Percentiles rank a stretch among this genome's conserved stretches.
Conservation (phyloP, 2,113 vertebrate genomes). For the Heterochromis multidens region DNA sequence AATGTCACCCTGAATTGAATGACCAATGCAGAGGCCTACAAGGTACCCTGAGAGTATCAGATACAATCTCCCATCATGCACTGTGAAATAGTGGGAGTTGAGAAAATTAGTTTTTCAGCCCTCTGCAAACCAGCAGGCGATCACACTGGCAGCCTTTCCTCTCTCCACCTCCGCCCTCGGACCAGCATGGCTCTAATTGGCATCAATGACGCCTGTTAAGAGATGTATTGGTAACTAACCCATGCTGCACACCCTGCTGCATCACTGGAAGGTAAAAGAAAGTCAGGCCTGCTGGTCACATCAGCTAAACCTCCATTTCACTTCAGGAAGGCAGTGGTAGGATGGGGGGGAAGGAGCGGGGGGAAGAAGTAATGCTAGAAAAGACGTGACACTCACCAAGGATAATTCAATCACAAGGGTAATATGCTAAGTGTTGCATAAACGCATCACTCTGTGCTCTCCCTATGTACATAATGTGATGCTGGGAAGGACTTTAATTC, state of each 20-base stretch:
- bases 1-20: background rate
- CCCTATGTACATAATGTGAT: conserved; percentile 51
- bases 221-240: conserved; percentile 39
- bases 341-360: background rate
- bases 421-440: conserved; percentile 73
- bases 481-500: conserved; percentile 57
- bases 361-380: background rate
- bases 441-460: conserved; percentile 56
- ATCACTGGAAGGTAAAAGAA: conserved; percentile 29
- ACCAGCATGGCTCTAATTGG: conserved; percentile 53
- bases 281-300: conserved; percentile 25
- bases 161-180: conserved; percentile 37
- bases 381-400: conserved; percentile 44
- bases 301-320: conserved; percentile 33
- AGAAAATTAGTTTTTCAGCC: conserved; percentile 53
- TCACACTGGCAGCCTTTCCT: conserved; percentile 20
- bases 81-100: conserved; percentile 42
- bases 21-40: background rate
- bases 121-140: conserved; percentile 19
- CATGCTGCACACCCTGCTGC: background rate
- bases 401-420: conserved; percentile 66
- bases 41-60: conserved; percentile 22
- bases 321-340: background rate
- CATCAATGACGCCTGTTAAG: conserved; percentile 16
- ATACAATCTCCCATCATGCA: conserved; percentile 56